These are phyloP conservation scores for Abrostola tripartita DNA, from an alignment of 2,888 invertebrate species.

Conservation along the genomic window DNA sequence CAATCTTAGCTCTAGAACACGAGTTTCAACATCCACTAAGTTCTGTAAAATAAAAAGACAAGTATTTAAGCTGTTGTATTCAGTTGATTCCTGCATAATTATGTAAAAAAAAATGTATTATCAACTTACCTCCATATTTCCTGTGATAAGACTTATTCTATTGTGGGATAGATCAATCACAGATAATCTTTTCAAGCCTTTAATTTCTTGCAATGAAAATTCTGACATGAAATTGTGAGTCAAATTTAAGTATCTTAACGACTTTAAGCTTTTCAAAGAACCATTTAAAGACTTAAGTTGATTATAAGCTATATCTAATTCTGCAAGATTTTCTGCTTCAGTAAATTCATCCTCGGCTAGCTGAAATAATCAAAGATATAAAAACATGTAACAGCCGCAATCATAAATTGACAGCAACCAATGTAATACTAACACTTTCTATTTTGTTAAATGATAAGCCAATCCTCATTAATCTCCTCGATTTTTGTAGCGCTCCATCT, in stretches of 20 bases:
- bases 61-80: background rate
- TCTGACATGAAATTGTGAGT: constrained; percentile 92
- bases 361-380: constrained; percentile 74
- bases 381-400: background rate
- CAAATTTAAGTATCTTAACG: constrained; percentile 91
- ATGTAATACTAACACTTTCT: constrained; percentile 88
- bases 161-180: constrained; percentile 93
- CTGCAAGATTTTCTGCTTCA: constrained; percentile 91
- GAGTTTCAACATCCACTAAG: constrained; percentile 92
- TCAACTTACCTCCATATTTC: constrained; percentile 89
- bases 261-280: constrained; percentile 91
- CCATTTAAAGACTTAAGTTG: constrained; percentile 91
- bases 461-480: constrained; percentile 90
- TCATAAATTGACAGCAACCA: background rate
- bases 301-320: constrained; percentile 92
- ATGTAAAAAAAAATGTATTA: background rate
- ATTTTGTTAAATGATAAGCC: constrained; percentile 92
- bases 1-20: constrained; percentile 91
- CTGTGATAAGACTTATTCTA: constrained; percentile 90
- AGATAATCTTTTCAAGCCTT: constrained; percentile 91
- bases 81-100: background rate
- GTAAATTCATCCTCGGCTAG: constrained; percentile 92
- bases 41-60: constrained; percentile 85
- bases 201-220: constrained; percentile 94
- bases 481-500: constrained; percentile 92